Percentiles rank a stretch among this genome's conserved stretches.
These are phyloP conservation scores for Zygothrica quintamaculata DNA, from an alignment of 2,888 invertebrate species.

Conservation along the genomic window DNA sequence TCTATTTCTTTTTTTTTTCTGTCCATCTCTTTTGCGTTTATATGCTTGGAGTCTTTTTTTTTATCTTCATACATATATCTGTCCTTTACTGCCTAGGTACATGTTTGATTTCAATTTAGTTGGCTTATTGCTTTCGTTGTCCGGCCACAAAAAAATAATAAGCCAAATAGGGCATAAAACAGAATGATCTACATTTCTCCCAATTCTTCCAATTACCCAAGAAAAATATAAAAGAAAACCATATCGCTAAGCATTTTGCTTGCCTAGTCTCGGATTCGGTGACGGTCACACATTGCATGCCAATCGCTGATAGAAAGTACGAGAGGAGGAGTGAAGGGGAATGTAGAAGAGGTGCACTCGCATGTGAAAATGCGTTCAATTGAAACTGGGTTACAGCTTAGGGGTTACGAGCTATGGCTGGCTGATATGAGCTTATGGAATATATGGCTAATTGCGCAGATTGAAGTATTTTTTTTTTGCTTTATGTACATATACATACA, in stretches of 20 bases:
- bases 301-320: constrained; percentile 32
- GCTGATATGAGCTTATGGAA: constrained; percentile 65
- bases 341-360: constrained; percentile 61
- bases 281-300: constrained; percentile 57
- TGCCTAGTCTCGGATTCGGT: constrained; percentile 41
- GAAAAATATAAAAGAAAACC: constrained; percentile 14
- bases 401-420: constrained; percentile 57
- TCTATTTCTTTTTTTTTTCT: not conserved
- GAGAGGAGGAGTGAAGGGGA: not conserved
- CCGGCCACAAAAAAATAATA: constrained; percentile 61
- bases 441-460: constrained; percentile 73
- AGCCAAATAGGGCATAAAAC: constrained; percentile 61
- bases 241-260: constrained; percentile 30
- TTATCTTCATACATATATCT: too few species aligned
- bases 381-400: constrained; percentile 77
- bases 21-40: too few species aligned
- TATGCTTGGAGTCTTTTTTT: too few species aligned
- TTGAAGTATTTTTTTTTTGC: constrained; percentile 43
- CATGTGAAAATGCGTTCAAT: constrained; percentile 80
- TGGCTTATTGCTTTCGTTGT: constrained; percentile 64
- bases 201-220: constrained; percentile 15
- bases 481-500: constrained; percentile 23
- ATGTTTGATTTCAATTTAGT: constrained; percentile 77
- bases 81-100: constrained; percentile 1
- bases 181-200: constrained; percentile 34